A percentile compares a stretch with the other conserved stretches of the same genome.
Conservation (phyloP, 2,797 vertebrate genomes). For the Phrynocephalus vlangalii region DNA sequence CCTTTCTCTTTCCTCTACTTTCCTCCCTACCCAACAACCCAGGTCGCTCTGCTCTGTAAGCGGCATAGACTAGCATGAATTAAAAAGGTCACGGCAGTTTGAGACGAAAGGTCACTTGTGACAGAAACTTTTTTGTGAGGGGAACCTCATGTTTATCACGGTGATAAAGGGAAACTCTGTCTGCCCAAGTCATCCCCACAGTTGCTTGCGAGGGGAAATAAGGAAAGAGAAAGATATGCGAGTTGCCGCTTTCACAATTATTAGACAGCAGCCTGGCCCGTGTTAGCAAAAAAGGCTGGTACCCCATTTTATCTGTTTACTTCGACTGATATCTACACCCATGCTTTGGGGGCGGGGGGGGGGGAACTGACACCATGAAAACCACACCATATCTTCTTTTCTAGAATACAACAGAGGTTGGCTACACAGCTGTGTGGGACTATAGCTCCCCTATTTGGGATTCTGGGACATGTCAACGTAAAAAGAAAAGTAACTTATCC, state of each 20-base stretch:
- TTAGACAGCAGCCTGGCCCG: accelerated
- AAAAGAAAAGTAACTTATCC: too few relatives aligned
- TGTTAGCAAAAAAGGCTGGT: background rate
- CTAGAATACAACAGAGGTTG: background rate
- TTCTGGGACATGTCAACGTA: too few relatives aligned
- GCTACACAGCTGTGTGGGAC: background rate
- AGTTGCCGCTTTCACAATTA: constrained; percentile 16
- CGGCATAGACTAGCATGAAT: constrained; percentile 68
- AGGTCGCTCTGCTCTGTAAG: constrained; percentile 41
- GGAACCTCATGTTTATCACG: constrained; percentile 63
- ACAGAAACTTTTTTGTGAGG: constrained; percentile 65
- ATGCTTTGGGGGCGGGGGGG: background rate
- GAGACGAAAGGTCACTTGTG: constrained; percentile 74
- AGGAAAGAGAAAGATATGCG: constrained; percentile 64
- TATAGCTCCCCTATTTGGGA: too few relatives aligned
- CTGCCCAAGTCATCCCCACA: constrained; percentile 61
- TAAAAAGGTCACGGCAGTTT: constrained; percentile 70
- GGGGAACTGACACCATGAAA: background rate
- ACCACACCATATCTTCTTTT: background rate
- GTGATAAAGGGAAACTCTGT: constrained; percentile 70
- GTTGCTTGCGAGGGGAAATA: constrained; percentile 16
- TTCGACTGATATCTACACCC: background rate
- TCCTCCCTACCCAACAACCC: background rate
- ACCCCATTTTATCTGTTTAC: background rate
- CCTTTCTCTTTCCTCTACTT: background rate